Percentiles rank a stretch among this genome's conserved stretches.
Evolutionary conservation across 2,797 vertebrate genomes (phyloP).

Genomic region (Dryobates pubescens): DNA sequence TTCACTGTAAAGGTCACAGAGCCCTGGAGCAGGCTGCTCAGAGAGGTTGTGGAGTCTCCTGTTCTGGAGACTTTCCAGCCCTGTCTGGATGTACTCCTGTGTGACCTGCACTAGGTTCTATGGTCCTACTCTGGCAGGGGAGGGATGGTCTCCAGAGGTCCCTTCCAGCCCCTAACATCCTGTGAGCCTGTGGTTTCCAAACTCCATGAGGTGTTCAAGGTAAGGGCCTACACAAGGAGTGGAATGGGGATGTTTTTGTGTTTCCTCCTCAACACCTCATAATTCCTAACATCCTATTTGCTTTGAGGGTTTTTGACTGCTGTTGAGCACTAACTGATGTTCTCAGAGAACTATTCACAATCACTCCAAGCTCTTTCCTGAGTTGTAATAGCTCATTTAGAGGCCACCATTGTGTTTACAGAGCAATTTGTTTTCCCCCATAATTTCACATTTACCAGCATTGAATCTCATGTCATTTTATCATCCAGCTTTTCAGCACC

Average conservation of each 20-base stretch:
- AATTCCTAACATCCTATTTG: conserved; percentile 49
- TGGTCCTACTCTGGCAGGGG: too few relatives aligned
- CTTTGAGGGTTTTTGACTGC: conserved; percentile 44
- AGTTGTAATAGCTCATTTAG: conserved; percentile 45
- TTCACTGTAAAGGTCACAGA: too few relatives aligned
- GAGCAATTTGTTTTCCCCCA: background rate
- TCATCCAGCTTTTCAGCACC: background rate
- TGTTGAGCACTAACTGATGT: conserved; percentile 29
- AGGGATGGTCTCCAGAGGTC: too few relatives aligned
- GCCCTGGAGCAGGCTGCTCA: too few relatives aligned
- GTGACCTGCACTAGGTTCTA: too few relatives aligned
- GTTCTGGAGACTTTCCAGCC: too few relatives aligned
- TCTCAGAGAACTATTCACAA: conserved; percentile 35
- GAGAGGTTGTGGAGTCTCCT: too few relatives aligned
- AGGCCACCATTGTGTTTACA: conserved; percentile 44
- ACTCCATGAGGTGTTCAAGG: conserved; percentile 41
- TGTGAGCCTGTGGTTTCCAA: background rate
- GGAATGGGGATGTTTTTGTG: conserved; percentile 42
- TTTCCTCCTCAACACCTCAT: conserved; percentile 37
- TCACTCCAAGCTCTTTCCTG: conserved; percentile 26
- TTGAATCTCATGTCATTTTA: background rate
- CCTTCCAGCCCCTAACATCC: too few relatives aligned
- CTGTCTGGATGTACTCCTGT: too few relatives aligned
- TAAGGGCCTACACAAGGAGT: conserved; percentile 27
- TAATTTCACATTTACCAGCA: conserved; percentile 49